Evolutionary conservation across 2,797 vertebrate species (phyloP).

Genomic region (Acanthiza pusilla): DNA sequence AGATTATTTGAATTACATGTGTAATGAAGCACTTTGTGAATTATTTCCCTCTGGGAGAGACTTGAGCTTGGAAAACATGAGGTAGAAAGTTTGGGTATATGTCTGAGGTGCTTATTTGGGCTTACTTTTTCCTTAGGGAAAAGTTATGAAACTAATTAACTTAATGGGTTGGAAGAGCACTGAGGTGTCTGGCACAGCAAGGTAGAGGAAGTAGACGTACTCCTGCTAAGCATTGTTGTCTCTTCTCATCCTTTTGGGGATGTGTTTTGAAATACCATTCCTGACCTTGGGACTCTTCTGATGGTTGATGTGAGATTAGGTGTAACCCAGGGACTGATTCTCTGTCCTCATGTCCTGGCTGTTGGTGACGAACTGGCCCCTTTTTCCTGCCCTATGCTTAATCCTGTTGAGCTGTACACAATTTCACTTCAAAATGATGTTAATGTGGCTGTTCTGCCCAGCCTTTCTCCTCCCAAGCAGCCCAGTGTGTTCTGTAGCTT

Average conservation of each 20-base stretch:
- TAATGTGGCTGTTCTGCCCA: neutral
- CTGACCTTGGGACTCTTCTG: neutral
- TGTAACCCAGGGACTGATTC: neutral
- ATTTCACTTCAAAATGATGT: neutral
- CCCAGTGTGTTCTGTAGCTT: neutral
- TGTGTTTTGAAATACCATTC: neutral
- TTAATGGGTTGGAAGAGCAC: neutral
- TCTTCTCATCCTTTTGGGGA: neutral
- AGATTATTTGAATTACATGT: neutral
- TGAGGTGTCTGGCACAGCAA: neutral
- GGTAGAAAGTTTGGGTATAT: neutral
- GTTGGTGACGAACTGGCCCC: neutral
- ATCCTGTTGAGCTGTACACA: neutral
- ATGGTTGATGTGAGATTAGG: neutral
- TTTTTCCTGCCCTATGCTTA: neutral
- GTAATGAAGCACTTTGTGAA: neutral
- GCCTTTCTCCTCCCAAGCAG: neutral
- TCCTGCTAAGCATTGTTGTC: neutral
- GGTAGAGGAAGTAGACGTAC: neutral
- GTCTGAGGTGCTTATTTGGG: neutral
- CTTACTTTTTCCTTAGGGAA: neutral
- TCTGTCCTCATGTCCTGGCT: neutral
- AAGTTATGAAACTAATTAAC: slow-evolving; percentile 20
- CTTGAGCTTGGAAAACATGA: neutral
- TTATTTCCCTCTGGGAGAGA: neutral